A percentile compares a stretch with the other conserved stretches of the same genome.
phyloP scores from a whole-genome alignment of 2,113 vertebrate genomes.

The Dendrocopos noguchii region DNA sequence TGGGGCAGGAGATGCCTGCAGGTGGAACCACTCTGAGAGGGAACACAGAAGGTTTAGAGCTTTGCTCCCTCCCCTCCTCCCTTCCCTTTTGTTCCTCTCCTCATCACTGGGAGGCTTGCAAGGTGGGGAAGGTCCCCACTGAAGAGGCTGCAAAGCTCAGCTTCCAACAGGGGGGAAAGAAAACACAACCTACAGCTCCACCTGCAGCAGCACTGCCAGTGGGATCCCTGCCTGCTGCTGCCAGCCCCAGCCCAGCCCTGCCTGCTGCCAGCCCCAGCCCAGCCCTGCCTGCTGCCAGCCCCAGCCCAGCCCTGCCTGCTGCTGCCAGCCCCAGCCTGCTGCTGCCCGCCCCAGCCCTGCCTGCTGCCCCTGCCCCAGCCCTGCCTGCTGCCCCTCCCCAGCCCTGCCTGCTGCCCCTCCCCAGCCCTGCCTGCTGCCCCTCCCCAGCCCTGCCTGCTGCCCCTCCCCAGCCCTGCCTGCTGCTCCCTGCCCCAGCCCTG shows the following conservation, averaged over 20 bases:
- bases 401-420: too few relatives aligned
- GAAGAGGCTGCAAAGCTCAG: conserved; percentile 32
- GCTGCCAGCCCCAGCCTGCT: too few relatives aligned
- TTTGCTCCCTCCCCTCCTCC: not conserved
- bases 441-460: too few relatives aligned
- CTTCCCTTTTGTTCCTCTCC: not conserved
- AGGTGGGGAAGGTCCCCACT: conserved; percentile 13
- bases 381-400: too few relatives aligned
- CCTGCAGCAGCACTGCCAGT: conserved; percentile 23
- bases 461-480: too few relatives aligned
- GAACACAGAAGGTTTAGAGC: not conserved
- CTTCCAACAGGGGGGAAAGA: conserved; percentile 14
- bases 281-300: too few relatives aligned
- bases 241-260: not conserved
- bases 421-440: too few relatives aligned
- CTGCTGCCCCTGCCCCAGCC: too few relatives aligned
- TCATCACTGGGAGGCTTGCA: conserved; percentile 3
- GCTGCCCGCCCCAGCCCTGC: too few relatives aligned
- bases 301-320: too few relatives aligned
- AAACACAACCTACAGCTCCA: not conserved
- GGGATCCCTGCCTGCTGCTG: conserved; percentile 3
- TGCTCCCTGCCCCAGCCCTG: too few relatives aligned
- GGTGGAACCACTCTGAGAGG: conserved; percentile 20
- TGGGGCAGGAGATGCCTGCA: conserved; percentile 21
- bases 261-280: too few relatives aligned